These are phyloP conservation scores for Acanthurus leucopareius DNA, from an alignment of 2,797 vertebrate species.

Conservation along the genomic window DNA sequence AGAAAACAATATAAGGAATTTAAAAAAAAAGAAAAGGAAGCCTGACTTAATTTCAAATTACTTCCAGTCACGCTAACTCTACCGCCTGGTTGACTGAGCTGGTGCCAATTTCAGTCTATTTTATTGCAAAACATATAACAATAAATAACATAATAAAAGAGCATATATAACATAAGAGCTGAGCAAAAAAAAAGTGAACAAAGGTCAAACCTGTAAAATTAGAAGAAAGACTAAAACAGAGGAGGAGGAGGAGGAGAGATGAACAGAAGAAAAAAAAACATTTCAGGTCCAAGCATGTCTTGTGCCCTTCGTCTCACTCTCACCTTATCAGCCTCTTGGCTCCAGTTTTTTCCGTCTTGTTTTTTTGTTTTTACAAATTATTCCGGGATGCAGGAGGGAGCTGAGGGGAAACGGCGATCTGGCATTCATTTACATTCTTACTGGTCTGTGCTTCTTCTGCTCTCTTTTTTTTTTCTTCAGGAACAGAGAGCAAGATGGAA, in stretches of 20 bases:
- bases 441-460: slow-evolving; percentile 59
- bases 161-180: too few relatives aligned
- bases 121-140: slow-evolving; percentile 54
- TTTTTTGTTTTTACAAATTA: slow-evolving; percentile 53
- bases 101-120: slow-evolving; percentile 32
- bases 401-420: slow-evolving; percentile 65
- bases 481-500: slow-evolving; percentile 69
- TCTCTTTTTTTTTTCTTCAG: slow-evolving; percentile 38
- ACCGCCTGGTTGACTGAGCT: slow-evolving; percentile 44
- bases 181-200: slow-evolving; percentile 9
- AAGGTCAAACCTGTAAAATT: slow-evolving; percentile 34
- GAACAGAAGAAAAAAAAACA: slow-evolving; percentile 12
- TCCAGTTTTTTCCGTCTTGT: slow-evolving; percentile 26
- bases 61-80: slow-evolving; percentile 61
- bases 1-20: slow-evolving; percentile 36
- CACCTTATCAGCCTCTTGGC: slow-evolving; percentile 65
- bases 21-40: slow-evolving; percentile 22
- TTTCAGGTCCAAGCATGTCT: slow-evolving; percentile 49
- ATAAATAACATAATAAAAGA: too few relatives aligned
- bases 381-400: slow-evolving; percentile 42
- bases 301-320: slow-evolving; percentile 44
- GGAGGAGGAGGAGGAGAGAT: background rate
- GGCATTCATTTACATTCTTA: slow-evolving; percentile 82
- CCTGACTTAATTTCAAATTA: slow-evolving; percentile 61
- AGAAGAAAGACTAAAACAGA: slow-evolving; percentile 16